Percentiles rank a stretch among this genome's conserved stretches.
Conservation (phyloP, 2,113 vertebrate genomes). For the Australoheros scitulus region DNA sequence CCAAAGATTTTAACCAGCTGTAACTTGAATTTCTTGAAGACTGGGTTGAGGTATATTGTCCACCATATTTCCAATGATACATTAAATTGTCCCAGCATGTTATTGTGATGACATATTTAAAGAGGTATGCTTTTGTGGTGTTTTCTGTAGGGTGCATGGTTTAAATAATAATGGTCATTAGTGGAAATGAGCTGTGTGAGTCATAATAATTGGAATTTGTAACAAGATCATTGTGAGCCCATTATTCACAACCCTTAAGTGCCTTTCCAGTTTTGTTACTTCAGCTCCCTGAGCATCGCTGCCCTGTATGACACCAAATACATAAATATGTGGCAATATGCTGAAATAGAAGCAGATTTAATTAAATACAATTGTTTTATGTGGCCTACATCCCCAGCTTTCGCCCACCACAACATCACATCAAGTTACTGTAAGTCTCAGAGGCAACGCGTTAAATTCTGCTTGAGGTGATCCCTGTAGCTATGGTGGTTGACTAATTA, state of each 20-base stretch:
- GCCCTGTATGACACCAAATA: not conserved
- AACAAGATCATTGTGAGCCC: not conserved
- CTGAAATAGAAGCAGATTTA: not conserved
- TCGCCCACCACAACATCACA: not conserved
- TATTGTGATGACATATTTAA: not conserved
- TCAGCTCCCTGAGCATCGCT: not conserved
- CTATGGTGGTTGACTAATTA: not conserved
- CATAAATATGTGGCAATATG: not conserved
- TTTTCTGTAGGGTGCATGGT: not conserved
- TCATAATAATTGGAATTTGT: not conserved
- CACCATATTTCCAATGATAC: not conserved
- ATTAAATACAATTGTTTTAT: not conserved
- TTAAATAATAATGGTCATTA: not conserved
- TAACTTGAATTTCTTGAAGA: not conserved
- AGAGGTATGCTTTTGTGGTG: not conserved
- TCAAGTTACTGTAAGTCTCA: not conserved
- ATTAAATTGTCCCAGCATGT: not conserved
- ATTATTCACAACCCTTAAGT: not conserved
- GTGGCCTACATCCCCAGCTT: not conserved
- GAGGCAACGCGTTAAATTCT: not conserved
- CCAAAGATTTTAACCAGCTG: not conserved
- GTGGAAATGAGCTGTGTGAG: not conserved
- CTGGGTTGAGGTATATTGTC: not conserved
- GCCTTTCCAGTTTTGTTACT: not conserved
- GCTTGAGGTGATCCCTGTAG: not conserved